Conservation (phyloP, 2,888 invertebrate species). For the Geotrupes spiniger region DNA sequence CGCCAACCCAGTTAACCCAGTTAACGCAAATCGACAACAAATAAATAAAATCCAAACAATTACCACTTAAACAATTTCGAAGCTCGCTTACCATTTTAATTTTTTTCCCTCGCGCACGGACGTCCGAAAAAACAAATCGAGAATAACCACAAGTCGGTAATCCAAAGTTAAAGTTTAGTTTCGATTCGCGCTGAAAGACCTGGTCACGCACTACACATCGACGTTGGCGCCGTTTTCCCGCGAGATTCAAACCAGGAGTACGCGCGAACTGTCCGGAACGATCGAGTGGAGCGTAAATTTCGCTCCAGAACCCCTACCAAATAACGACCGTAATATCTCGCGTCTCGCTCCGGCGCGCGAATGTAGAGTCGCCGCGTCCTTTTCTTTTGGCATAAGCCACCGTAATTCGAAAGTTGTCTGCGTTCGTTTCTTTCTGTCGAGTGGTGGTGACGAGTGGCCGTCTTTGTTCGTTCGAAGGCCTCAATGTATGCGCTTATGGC, state of each 20-base stretch:
- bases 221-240: conserved; percentile 16
- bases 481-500: conserved; percentile 11
- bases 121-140: too few relatives aligned
- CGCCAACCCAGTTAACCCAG: too few relatives aligned
- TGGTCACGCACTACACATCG: conserved; percentile 25
- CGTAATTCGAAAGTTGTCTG: conserved; percentile 19
- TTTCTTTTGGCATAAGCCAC: conserved; percentile 31
- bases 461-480: conserved; percentile 30
- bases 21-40: too few relatives aligned
- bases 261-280: conserved; percentile 26
- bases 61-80: too few relatives aligned
- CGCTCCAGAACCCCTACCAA: conserved; percentile 25
- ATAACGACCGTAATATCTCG: conserved; percentile 20
- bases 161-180: too few relatives aligned
- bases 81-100: too few relatives aligned
- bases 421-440: conserved; percentile 22
- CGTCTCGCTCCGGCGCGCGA: conserved; percentile 19
- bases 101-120: too few relatives aligned
- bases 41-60: too few relatives aligned
- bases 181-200: not conserved
- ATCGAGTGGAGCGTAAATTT: conserved; percentile 27
- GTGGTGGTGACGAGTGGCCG: conserved; percentile 15
- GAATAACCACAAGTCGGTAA: too few relatives aligned
- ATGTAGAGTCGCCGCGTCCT: conserved; percentile 17
- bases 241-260: conserved; percentile 29